Conservation (phyloP, 2,797 vertebrate species). For the Arnoldichthys spilopterus region DNA sequence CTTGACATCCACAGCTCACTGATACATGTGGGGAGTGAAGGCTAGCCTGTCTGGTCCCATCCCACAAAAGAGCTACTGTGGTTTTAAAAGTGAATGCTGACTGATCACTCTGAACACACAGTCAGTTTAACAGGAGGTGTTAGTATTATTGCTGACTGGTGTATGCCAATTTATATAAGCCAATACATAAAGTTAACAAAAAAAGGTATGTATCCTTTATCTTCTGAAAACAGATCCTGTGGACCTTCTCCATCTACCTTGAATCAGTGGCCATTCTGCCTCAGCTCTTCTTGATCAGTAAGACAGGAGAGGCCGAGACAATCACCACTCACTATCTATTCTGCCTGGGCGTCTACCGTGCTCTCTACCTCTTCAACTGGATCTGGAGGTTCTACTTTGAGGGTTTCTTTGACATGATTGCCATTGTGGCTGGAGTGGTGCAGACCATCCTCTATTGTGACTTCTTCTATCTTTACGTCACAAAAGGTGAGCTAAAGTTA, state of each 20-base stretch:
- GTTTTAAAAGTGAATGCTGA: too few species aligned
- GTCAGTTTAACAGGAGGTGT: too few species aligned
- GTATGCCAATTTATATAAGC: too few species aligned
- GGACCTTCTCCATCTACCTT: slow-evolving; percentile 99
- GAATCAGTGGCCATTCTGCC: slow-evolving; percentile 98
- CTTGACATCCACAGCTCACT: too few species aligned
- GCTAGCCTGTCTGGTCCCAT: too few species aligned
- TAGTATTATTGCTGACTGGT: too few species aligned
- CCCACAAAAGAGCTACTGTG: too few species aligned
- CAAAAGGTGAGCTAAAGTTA: slow-evolving; percentile 86
- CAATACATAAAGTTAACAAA: too few species aligned
- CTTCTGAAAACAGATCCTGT: slow-evolving; percentile 85
- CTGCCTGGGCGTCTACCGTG: slow-evolving; percentile 93
- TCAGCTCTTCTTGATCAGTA: slow-evolving; percentile 98
- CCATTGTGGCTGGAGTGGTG: slow-evolving; percentile 95
- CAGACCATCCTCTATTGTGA: slow-evolving; percentile 99
- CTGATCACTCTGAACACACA: too few species aligned
- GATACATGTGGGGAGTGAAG: too few species aligned
- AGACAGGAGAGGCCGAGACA: slow-evolving; percentile 97
- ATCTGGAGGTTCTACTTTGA: slow-evolving; percentile 99
- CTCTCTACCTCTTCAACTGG: slow-evolving; percentile 98
- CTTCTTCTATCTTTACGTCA: slow-evolving; percentile 99
- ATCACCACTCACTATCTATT: slow-evolving; percentile 99
- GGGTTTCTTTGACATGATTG: slow-evolving; percentile 98
- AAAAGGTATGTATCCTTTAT: too few species aligned